Percentiles rank a stretch among this genome's conserved stretches.
These are phyloP conservation scores for Amorpha juglandis DNA, from an alignment of 2,888 invertebrate species.

Conservation along the genomic window DNA sequence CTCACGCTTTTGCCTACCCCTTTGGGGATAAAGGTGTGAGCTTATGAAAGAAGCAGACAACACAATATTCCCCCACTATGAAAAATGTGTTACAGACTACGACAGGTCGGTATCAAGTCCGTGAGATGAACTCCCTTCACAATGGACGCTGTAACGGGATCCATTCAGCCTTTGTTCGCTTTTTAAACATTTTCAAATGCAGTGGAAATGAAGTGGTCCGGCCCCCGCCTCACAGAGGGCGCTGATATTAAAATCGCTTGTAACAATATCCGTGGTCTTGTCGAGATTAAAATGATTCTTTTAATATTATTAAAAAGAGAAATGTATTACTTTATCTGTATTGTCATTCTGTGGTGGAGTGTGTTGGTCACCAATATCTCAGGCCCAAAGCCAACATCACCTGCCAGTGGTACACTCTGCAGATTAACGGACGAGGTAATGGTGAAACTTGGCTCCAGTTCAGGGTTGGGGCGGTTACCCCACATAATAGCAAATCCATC, in stretches of 20 bases:
- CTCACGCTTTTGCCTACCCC: too few species aligned
- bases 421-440: too few species aligned
- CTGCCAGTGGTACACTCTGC: too few species aligned
- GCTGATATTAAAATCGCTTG: conserved; percentile 18
- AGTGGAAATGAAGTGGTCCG: conserved; percentile 19
- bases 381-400: too few species aligned
- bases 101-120: conserved; percentile 1
- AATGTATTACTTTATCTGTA: background rate
- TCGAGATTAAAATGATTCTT: conserved; percentile 17
- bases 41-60: too few species aligned
- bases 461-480: too few species aligned
- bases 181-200: conserved; percentile 41
- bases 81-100: background rate
- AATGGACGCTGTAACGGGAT: conserved; percentile 45
- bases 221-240: conserved; percentile 9
- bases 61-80: background rate
- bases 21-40: too few species aligned
- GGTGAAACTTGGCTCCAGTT: too few species aligned
- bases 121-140: conserved; percentile 31
- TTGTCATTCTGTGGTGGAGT: background rate
- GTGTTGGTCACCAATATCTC: too few species aligned
- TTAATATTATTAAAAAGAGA: conserved; percentile 5
- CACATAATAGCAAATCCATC: too few species aligned
- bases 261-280: conserved; percentile 8
- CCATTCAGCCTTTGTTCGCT: conserved; percentile 42